phyloP scores from a whole-genome alignment of 2,797 vertebrate species.

The Rhabdomys pumilio region DNA sequence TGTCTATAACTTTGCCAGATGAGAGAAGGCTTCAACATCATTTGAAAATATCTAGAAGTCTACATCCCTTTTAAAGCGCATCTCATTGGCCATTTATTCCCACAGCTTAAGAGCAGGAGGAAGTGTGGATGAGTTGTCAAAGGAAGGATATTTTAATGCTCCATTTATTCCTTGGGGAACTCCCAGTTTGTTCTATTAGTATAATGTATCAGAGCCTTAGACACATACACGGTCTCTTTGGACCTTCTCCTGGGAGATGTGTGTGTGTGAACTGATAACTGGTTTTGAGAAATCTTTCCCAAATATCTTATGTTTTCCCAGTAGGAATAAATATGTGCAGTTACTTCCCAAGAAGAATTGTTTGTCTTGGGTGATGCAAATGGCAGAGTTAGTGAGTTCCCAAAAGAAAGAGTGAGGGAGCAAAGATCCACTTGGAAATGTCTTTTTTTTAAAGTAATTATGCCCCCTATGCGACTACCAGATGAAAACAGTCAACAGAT shows the following conservation, averaged over 20 bases:
- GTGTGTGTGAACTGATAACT: slow-evolving; percentile 79
- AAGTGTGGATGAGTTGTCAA: not conserved
- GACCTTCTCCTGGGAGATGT: slow-evolving; percentile 85
- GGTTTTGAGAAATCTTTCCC: slow-evolving; percentile 62
- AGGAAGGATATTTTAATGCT: slow-evolving; percentile 54
- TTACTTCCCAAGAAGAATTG: slow-evolving; percentile 76
- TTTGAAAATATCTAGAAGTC: slow-evolving; percentile 22
- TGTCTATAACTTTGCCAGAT: not conserved
- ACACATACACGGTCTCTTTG: slow-evolving; percentile 78
- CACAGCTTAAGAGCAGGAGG: slow-evolving; percentile 27
- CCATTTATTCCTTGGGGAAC: slow-evolving; percentile 57
- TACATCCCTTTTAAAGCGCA: slow-evolving; percentile 18
- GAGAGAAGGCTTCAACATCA: not conserved
- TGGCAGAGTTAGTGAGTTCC: slow-evolving; percentile 56
- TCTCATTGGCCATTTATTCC: slow-evolving; percentile 25
- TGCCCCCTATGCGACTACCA: not conserved
- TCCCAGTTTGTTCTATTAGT: slow-evolving; percentile 67
- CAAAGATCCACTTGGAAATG: slow-evolving; percentile 73
- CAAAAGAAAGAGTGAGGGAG: slow-evolving; percentile 50
- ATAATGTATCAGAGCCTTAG: slow-evolving; percentile 66
- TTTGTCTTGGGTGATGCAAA: slow-evolving; percentile 81
- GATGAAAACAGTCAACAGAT: slow-evolving; percentile 49
- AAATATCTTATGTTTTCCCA: slow-evolving; percentile 84
- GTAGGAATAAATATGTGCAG: slow-evolving; percentile 79
- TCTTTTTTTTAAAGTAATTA: slow-evolving; percentile 54